Conservation (phyloP, 2,797 vertebrate species). For the Myripristis jacobus region DNA sequence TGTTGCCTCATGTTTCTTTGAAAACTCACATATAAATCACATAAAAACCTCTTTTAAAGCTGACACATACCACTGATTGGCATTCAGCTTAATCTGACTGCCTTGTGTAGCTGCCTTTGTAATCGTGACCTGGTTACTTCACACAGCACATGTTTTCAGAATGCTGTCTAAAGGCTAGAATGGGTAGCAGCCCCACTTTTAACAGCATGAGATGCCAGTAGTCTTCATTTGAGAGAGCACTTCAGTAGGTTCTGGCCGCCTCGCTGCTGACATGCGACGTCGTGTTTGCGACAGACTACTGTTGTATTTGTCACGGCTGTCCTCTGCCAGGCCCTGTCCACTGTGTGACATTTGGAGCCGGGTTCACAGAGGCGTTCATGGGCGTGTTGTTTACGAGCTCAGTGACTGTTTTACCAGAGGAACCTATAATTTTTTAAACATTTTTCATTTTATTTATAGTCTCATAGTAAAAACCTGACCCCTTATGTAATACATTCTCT, state of each 20-base stretch:
- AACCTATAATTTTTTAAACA: slow-evolving; percentile 27
- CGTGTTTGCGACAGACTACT: slow-evolving; percentile 61
- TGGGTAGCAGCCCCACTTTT: neutral
- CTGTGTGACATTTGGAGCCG: slow-evolving; percentile 49
- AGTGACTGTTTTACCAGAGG: slow-evolving; percentile 66
- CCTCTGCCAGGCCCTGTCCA: slow-evolving; percentile 48
- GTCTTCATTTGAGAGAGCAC: slow-evolving; percentile 48
- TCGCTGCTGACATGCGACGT: slow-evolving; percentile 59
- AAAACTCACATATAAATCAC: too few relatives aligned
- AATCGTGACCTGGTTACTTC: too few relatives aligned
- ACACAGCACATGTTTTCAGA: neutral
- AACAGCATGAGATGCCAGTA: slow-evolving; percentile 28
- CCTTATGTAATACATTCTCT: slow-evolving; percentile 68
- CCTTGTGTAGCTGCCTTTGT: too few relatives aligned
- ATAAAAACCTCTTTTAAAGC: too few relatives aligned
- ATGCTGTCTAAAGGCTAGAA: neutral
- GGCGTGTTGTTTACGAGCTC: slow-evolving; percentile 66
- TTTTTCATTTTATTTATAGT: slow-evolving; percentile 66
- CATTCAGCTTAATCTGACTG: too few relatives aligned
- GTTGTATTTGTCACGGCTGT: slow-evolving; percentile 59
- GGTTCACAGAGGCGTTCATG: slow-evolving; percentile 54
- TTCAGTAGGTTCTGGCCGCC: slow-evolving; percentile 51
- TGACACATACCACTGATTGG: too few relatives aligned
- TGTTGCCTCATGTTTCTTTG: too few relatives aligned
- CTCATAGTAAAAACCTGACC: slow-evolving; percentile 61